Evolutionary conservation across 2,797 vertebrate genomes (phyloP).

Genomic region (Pipistrellus nathusii): DNA sequence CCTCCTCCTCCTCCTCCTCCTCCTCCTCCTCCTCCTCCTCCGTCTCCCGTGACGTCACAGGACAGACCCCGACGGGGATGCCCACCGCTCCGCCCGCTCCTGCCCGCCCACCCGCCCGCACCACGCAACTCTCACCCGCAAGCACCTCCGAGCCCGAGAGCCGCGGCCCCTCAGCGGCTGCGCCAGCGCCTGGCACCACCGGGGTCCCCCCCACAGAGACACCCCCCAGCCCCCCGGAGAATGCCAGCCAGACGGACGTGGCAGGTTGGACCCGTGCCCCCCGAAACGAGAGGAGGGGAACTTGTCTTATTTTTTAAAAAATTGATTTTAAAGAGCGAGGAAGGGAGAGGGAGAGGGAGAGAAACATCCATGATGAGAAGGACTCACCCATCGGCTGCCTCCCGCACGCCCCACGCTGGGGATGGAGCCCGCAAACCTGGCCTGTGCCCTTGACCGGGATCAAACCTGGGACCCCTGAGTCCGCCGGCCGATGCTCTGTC

Average conservation of each 20-base stretch:
- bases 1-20: too few species aligned
- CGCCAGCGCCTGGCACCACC: fast-evolving
- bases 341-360: too few species aligned
- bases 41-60: background rate
- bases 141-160: background rate
- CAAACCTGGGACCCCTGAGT: too few species aligned
- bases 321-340: too few species aligned
- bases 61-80: fast-evolving
- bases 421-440: too few species aligned
- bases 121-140: background rate
- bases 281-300: background rate
- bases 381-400: too few species aligned
- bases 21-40: background rate
- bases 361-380: too few species aligned
- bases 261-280: background rate
- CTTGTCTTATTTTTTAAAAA: too few species aligned
- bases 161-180: background rate
- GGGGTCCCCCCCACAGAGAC: background rate
- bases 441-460: too few species aligned
- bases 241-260: background rate
- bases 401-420: too few species aligned
- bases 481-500: too few species aligned
- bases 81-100: fast-evolving
- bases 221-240: background rate
- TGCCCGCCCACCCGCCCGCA: background rate